phyloP scores from a whole-genome alignment of 2,888 invertebrate species.

The Ecliptopera silaceata region DNA sequence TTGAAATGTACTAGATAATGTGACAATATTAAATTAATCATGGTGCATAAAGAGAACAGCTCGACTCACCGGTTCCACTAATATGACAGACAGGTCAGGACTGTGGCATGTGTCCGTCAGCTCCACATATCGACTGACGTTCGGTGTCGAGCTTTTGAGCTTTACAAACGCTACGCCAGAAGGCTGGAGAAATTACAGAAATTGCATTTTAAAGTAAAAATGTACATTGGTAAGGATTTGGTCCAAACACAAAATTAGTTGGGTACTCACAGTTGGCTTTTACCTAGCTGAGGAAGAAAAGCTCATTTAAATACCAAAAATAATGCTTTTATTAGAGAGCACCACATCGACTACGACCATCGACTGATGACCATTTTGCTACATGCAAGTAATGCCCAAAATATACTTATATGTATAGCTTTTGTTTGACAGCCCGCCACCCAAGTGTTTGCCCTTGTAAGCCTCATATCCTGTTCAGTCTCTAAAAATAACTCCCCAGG shows the following conservation, averaged over 20 bases:
- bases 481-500: too few relatives aligned
- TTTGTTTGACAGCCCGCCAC: too few relatives aligned
- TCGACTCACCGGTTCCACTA: constrained; percentile 43
- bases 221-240: background rate
- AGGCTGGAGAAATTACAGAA: constrained; percentile 1
- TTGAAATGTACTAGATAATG: too few relatives aligned
- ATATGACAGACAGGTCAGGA: constrained; percentile 46
- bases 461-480: too few relatives aligned
- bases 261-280: constrained; percentile 4
- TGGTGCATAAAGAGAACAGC: background rate
- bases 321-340: too few relatives aligned
- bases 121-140: constrained; percentile 26
- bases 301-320: too few relatives aligned
- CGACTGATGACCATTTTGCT: too few relatives aligned
- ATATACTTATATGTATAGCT: too few relatives aligned
- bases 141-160: constrained; percentile 45
- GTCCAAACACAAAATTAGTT: constrained; percentile 20
- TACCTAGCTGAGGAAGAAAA: background rate
- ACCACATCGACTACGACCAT: too few relatives aligned
- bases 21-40: too few relatives aligned
- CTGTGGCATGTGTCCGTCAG: constrained; percentile 22
- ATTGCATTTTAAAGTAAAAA: background rate
- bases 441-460: too few relatives aligned
- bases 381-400: too few relatives aligned
- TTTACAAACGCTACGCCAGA: background rate